Base-by-base conservation (phyloP, 2,113 vertebrate genomes). In the Scomber scombrus region DNA sequence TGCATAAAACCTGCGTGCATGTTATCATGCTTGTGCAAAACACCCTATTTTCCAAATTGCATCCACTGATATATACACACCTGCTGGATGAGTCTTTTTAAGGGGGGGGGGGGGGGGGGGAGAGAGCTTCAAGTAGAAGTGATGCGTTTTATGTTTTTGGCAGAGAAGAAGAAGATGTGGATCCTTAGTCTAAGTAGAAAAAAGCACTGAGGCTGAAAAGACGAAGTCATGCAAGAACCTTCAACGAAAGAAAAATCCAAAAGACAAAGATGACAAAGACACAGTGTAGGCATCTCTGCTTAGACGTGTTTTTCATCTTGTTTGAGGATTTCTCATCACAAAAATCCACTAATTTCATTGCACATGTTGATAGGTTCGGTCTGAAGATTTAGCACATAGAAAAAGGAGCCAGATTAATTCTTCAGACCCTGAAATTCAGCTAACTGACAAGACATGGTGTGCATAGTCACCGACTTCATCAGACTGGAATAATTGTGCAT, bases 181-280 rank as follows among this genome's bases (percentile, higher is more conserved):
- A 43, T 11, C 50, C 12, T 66, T 16, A 49, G 26, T 64, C 21
- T 40, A 7, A 40, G 34, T 40, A 40, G 64, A 50, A 47, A 54
- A 6, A 76, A 62, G 51, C 29, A 55, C 56, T 9, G 49, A 52
- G 19, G 55, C 34, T 26, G 58, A 56, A 43, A 57, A 4, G 11
- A 71, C 26, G 50, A 63, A 75, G 70, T 46, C 54, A 12, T 60
- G 19, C 61, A 84, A 75, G 15, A 80, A 73, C 23, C 63, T 67
- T 61, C 43, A 73, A 51, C n/a, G 40, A n/a, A 3, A 66, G 26
- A 63, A 50, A 50, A 16, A 26, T 26, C 43, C 40, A 19, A 71
- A 88, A 43, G 71, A 80, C 58, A 31, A 34, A 45, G 72, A 74
- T 13, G 16, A 9, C 34, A 40, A 40, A 40, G 34, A 82, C 15